Base-by-base conservation (phyloP, 2,888 invertebrate genomes). In the Zele albiditarsus region DNA sequence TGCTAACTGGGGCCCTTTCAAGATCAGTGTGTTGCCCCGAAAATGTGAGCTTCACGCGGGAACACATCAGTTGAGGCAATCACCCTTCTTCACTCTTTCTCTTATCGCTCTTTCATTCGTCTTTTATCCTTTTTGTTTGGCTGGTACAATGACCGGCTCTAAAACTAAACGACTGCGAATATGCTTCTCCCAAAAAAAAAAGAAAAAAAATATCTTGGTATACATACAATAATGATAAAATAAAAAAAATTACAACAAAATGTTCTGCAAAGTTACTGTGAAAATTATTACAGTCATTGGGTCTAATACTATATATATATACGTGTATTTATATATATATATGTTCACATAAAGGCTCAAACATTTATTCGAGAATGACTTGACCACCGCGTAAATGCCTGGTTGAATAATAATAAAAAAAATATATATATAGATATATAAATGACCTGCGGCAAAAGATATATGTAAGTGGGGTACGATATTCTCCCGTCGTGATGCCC, bases 401-500 rank as follows among this genome's bases (percentile, higher is more conserved):
- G 31, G 6, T 28, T 31, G 68, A 68, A 49, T 27, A 49, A 38
- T 49, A 25, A n/a, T 16, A 27, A 67, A 10, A 42, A 25, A 16
- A 27, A 66, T 25, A n/a, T n/a, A n/a, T n/a, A n/a, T n/a, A n/a
- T n/a, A n/a, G n/a, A 33, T 25, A 71, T 62, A 14, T 16, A 31
- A 27, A 66, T 25, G 16, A 57, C 73, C 77, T 78, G 72, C 57
- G 57, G 73, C 70, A 78, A 71, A 77, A 71, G 38, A 58, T 46
- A 73, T 74, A 75, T 67, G 62, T 65, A 71, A 82, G 81, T 83
- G 81, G 78, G 83, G 78, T 78, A 80, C 79, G 82, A 81, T 79
- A 81, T 78, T 53, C 86, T 84, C 88, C 88, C 83, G 87, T 80
- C 76, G 89, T 79, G 87, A 84, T 82, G 82, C 86, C 82, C 83